Evolutionary conservation across 2,113 vertebrate genomes (phyloP).

Genomic region (Catharus fuscescens): DNA sequence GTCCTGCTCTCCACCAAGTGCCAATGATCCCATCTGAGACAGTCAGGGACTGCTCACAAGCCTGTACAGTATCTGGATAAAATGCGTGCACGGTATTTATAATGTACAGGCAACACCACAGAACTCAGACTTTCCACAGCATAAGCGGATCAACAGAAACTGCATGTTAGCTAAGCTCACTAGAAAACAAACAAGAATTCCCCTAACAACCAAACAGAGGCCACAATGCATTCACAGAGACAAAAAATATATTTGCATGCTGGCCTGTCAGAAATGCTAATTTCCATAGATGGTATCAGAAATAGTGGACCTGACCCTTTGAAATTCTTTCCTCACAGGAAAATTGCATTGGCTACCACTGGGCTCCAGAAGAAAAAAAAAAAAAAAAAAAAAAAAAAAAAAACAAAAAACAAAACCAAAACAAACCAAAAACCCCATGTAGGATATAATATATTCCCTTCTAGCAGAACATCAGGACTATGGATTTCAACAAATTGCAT

Average conservation of each 20-base stretch:
- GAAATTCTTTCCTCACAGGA: not conserved
- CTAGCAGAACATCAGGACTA: not conserved
- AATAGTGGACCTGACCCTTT: not conserved
- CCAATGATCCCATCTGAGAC: not conserved
- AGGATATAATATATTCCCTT: not conserved
- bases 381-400: not conserved
- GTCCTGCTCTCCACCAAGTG: not conserved
- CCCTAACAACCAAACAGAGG: slow-evolving; percentile 7
- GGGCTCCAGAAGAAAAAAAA: not conserved
- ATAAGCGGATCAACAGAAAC: not conserved
- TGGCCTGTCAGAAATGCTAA: not conserved
- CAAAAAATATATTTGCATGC: not conserved
- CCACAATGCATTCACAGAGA: not conserved
- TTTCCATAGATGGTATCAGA: not conserved
- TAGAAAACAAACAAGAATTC: not conserved
- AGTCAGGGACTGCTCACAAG: not conserved
- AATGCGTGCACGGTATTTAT: not conserved
- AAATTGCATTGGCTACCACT: not conserved
- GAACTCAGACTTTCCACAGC: not conserved
- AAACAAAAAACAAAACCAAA: not conserved
- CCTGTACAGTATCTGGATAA: not conserved
- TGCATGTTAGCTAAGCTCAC: not conserved
- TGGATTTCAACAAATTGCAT: not conserved
- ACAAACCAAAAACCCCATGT: no score
- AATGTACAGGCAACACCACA: not conserved